phyloP scores from a whole-genome alignment of 1,140 invertebrate species.

The Asobara japonica region DNA sequence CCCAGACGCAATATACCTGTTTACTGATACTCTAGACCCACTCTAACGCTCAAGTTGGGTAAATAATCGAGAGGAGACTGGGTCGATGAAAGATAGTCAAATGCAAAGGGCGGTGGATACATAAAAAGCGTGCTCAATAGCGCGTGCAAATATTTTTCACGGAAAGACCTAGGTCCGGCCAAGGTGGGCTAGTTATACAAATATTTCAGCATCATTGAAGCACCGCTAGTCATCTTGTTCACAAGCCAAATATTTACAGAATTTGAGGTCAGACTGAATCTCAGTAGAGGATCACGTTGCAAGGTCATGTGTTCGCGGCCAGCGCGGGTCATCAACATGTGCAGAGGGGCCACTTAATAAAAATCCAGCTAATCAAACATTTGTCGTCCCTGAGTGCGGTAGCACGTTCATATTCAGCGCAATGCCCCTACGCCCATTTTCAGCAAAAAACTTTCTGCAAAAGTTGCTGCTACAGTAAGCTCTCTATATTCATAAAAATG shows the following conservation, averaged over 20 bases:
- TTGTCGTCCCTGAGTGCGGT: neutral
- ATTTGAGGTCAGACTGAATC: conserved; percentile 12
- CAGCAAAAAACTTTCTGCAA: neutral
- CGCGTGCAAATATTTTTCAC: conserved; percentile 11
- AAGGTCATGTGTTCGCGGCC: neutral
- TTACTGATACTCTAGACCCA: neutral
- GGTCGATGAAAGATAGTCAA: neutral
- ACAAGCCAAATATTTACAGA: conserved; percentile 23
- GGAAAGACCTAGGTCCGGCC: neutral
- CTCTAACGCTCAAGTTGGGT: neutral
- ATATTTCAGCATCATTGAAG: conserved; percentile 17
- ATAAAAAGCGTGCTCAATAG: neutral
- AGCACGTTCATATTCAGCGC: neutral
- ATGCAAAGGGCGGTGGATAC: neutral
- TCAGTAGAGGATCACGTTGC: neutral
- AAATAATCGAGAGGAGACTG: neutral
- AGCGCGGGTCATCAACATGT: neutral
- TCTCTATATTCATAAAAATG: too few relatives aligned
- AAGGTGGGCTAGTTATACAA: conserved; percentile 8
- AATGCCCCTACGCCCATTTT: neutral
- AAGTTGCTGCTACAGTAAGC: too few relatives aligned
- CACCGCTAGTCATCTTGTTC: conserved; percentile 8
- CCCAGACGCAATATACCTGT: neutral
- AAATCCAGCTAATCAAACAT: conserved; percentile 12
- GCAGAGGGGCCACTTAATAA: neutral